Base-by-base conservation (phyloP, 1,140 invertebrate species). In the Diprion similis region DNA sequence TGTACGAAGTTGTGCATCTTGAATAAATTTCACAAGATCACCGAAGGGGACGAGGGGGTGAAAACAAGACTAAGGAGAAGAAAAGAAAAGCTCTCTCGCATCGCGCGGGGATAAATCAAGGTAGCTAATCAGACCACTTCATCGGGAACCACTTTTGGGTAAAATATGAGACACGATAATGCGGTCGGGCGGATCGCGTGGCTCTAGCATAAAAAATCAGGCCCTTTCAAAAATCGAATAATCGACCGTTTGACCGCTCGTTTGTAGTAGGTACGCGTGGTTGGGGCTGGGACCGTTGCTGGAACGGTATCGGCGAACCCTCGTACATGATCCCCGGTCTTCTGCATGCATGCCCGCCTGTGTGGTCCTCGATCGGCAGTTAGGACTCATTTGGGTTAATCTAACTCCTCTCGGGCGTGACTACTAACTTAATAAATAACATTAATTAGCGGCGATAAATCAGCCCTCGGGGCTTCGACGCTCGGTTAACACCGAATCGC, bases 1-100 rank as follows among this genome's bases (percentile, higher is more conserved):
- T 76, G 74, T 71, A 69, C 71, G 18, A 46, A 73, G 71, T 1
- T 37, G 71, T 76, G 78, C 76, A 79, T 80, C 80, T 81, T 83
- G 81, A 82, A 83, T 82, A 82, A 83, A 83, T 83, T 83, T 83
- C 80, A 82, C 79, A 75, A 80, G 81, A 83, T 80, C 75, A 76
- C 77, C 73, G n/a, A n/a, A 37, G 45, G 70, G 69, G 66, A 70
- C 65, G 10, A 10, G 66, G 17, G 69, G n/a, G n/a, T 17, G n/a
- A 17, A 59, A 59, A 15, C 11, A 17, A 59, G 0, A 59, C 11
- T 59, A 17, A 59, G n/a, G n/a, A 59, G n/a, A 59, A 59, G n/a
- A 59, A 15, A 15, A 51, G 48, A 51, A 59, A 64, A 72, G 71
- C 70, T 72, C 71, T 70, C n/a, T 66, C 67, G 71, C 71, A 66